phyloP scores from a whole-genome alignment of 2,113 vertebrate species.

The Cryptomyrus ogoouensis region DNA sequence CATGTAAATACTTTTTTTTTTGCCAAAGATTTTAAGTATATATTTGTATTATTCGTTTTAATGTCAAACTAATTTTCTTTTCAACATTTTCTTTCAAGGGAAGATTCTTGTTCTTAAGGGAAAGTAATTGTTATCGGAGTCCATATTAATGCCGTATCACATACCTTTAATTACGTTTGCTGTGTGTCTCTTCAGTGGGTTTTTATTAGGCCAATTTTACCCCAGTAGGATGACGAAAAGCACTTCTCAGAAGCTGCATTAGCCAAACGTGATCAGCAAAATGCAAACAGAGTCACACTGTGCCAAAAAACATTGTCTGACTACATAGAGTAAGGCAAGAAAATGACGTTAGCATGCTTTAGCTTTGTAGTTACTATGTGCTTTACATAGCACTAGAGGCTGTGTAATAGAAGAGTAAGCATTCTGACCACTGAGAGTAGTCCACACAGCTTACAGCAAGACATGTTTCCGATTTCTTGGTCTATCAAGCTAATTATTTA shows the following conservation, averaged over 20 bases:
- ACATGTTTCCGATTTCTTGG: not conserved
- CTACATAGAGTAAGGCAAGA: not conserved
- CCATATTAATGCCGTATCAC: not conserved
- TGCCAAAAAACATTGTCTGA: constrained; percentile 14
- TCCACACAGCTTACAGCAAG: not conserved
- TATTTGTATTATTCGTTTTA: constrained; percentile 35
- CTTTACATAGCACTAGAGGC: not conserved
- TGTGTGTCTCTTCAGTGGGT: constrained; percentile 8
- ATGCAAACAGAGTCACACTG: constrained; percentile 17
- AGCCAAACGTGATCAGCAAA: constrained; percentile 20
- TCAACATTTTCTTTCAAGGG: constrained; percentile 9
- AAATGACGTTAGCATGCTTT: not conserved
- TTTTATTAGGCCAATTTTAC: not conserved
- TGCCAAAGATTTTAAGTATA: constrained; percentile 55
- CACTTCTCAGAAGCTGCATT: constrained; percentile 31
- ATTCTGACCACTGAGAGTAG: not conserved
- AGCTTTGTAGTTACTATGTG: not conserved
- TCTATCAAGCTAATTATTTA: not conserved
- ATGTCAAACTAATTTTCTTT: constrained; percentile 16
- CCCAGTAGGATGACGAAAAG: constrained; percentile 29
- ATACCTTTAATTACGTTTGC: not conserved
- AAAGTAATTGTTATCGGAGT: constrained; percentile 14
- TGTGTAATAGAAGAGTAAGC: not conserved
- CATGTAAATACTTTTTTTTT: constrained; percentile 44
- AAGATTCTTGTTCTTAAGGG: constrained; percentile 10